Base-by-base conservation (phyloP, 2,797 vertebrate species). In the Brotula barbata region DNA sequence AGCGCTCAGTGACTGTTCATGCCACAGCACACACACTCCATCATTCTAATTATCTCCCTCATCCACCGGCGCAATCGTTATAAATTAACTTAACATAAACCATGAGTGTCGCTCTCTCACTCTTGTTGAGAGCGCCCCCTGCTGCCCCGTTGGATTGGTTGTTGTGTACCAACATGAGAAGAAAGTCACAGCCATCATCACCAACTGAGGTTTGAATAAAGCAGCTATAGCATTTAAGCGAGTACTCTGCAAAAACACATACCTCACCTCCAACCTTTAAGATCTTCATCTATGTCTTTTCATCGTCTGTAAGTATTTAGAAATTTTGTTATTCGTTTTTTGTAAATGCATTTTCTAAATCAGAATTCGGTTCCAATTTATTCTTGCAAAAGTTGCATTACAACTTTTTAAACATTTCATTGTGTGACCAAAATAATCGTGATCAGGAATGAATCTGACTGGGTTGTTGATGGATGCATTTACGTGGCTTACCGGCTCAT, bases 371-470 rank as follows among this genome's bases (percentile, higher is more conserved):
- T 65, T 79, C 66, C 55, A 14, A 3, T 3, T 12, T 40, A n/a
- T 58, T 28, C 42, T 48, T 56, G 20, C 61, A n/a, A n/a, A n/a
- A n/a, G n/a, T 77, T 47, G 5, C 56, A 54, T 78, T 58, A 31
- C 34, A 41, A 25, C 28, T 69, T 40, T 39, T 74, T 77, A 3
- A 25, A 19, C 17, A 12, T 55, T 17, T 43, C 22, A 19, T 55
- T 19, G 23, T 31, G 39, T 34, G 52, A 68, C 68, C 64, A 70
- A 52, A 58, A 50, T 57, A 67, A 61, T 78, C 80, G 80, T 73
- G 52, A 77, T 83, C 81, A 83, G 80, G 80, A 80, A 85, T 73
- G 67, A 77, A 73, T 75, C 80, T 51, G 53, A 72, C 56, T 68
- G 23, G 49, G 52, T 78, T 72, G 46, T 73, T 75, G 70, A 75